Conservation (phyloP, 2,888 invertebrate species). For the Drosophila hamatofila region DNA sequence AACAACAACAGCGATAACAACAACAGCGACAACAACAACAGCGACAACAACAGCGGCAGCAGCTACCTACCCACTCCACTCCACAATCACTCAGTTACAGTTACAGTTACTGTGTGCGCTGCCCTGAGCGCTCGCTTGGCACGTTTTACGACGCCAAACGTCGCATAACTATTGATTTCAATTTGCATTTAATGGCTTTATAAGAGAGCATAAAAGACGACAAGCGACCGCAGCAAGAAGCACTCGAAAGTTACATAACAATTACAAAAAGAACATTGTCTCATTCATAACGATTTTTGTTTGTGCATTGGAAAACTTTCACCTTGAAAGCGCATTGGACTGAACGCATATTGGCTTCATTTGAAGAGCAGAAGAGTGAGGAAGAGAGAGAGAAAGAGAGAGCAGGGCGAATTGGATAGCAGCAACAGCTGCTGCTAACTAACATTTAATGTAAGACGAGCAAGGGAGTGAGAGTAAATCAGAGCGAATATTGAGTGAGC, state of each 20-base stretch:
- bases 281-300: background rate
- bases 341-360: conserved; percentile 1
- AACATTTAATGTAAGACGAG: background rate
- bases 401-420: background rate
- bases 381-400: background rate
- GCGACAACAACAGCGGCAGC: background rate
- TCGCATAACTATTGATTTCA: conserved; percentile 58
- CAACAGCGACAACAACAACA: conserved; percentile 1
- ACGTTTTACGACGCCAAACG: conserved; percentile 39
- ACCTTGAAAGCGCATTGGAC: conserved; percentile 37
- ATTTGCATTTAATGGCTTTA: conserved; percentile 52
- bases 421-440: background rate
- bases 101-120: conserved; percentile 17
- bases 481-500: background rate
- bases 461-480: background rate
- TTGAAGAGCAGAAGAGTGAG: background rate
- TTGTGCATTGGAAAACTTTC: conserved; percentile 10
- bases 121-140: conserved; percentile 17
- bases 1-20: background rate
- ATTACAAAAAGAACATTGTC: conserved; percentile 5
- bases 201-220: conserved; percentile 35
- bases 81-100: conserved; percentile 8
- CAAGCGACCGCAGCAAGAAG: conserved; percentile 16
- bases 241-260: conserved; percentile 21
- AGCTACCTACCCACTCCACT: background rate